Base-by-base conservation (phyloP, 2,888 invertebrate species). In the Eristalis arbustorum region DNA sequence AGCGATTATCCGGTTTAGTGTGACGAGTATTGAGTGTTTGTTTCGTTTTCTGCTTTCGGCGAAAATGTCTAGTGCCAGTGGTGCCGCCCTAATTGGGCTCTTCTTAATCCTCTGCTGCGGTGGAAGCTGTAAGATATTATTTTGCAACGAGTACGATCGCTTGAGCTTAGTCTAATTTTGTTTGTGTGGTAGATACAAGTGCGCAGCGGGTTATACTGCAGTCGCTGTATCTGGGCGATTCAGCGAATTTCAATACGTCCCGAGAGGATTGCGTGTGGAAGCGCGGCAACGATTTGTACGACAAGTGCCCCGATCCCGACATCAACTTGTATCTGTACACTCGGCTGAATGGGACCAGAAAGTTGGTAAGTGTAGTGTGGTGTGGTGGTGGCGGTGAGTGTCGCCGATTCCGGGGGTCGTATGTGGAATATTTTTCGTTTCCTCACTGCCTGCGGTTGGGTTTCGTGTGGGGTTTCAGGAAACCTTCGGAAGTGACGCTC, bases 291-390 rank as follows among this genome's bases (percentile, higher is more conserved):
- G 95, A 95, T 75, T 93, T 94, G 59, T 88, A 88, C 42, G 95
- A 95, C 88, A 92, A 93, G n/a, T 96, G 96, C 89, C 96, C 96
- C 0, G 96, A 96, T 91, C 95, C 95, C 0, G 95, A 95, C 72
- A 94, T 96, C 28, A 93, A 94, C 62, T 93, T 95, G 62, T 94
- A 95, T 88, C 93, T 96, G 4, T 96, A 96, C 90, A 95, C 95
- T 0, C 93, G 94, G 8, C 94, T 94, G 23, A 93, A 94, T 0
- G 92, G 91, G 61, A 91, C 90, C 10, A 94, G 94, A 88, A 92
- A 92, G 90, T 91, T 92, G 78, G 94, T 94, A 85, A 90, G 84
- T 89, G 88, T 5, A 22, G 23, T 25, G 14, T 18, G 14, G 23
- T 76, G 40, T 69, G 64, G 77, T 11, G 11, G 37, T 37, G 37